Percentiles rank a stretch among this genome's conserved stretches.
Evolutionary conservation across 2,113 vertebrate genomes (phyloP).

Genomic region (Xiphophorus maculatus): DNA sequence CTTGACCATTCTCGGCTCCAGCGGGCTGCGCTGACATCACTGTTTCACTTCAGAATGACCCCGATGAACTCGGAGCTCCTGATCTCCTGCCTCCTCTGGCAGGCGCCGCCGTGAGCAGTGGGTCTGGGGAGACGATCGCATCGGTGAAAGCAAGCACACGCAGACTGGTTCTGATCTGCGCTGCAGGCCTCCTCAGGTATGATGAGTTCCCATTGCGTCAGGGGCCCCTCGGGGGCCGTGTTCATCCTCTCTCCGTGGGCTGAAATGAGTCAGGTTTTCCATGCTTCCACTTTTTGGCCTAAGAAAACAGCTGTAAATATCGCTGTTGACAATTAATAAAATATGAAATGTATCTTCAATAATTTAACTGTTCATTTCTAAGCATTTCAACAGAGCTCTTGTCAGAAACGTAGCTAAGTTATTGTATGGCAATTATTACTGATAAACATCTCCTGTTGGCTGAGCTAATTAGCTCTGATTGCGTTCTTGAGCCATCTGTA

Average conservation of each 20-base stretch:
- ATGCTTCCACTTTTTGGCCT: conserved; percentile 32
- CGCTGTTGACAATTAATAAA: neutral
- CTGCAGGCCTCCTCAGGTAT: conserved; percentile 19
- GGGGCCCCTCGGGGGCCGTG: conserved; percentile 6
- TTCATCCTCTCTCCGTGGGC: conserved; percentile 42
- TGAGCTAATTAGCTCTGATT: conserved; percentile 40
- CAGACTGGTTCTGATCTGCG: conserved; percentile 47
- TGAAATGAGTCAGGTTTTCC: conserved; percentile 29
- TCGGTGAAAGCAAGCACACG: conserved; percentile 41
- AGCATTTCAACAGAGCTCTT: conserved; percentile 15
- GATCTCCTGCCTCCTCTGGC: conserved; percentile 37
- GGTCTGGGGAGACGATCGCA: conserved; percentile 46
- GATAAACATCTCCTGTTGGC: conserved; percentile 30
- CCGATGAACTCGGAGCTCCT: conserved; percentile 20
- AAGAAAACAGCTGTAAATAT: conserved; percentile 26
- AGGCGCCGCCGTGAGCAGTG: conserved; percentile 29
- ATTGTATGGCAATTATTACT: conserved; percentile 52
- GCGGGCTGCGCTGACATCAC: conserved; percentile 18
- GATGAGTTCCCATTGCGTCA: conserved; percentile 42
- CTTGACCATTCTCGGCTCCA: too few relatives aligned
- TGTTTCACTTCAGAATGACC: conserved; percentile 14
- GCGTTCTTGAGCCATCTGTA: conserved; percentile 26
- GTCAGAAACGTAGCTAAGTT: conserved; percentile 26
- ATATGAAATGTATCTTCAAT: neutral
- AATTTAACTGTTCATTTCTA: conserved; percentile 7